Evolutionary conservation across 2,113 vertebrate genomes (phyloP), one percentile per base, ranked within the genome.

Genomic region (Gambusia holbrooki): DNA sequence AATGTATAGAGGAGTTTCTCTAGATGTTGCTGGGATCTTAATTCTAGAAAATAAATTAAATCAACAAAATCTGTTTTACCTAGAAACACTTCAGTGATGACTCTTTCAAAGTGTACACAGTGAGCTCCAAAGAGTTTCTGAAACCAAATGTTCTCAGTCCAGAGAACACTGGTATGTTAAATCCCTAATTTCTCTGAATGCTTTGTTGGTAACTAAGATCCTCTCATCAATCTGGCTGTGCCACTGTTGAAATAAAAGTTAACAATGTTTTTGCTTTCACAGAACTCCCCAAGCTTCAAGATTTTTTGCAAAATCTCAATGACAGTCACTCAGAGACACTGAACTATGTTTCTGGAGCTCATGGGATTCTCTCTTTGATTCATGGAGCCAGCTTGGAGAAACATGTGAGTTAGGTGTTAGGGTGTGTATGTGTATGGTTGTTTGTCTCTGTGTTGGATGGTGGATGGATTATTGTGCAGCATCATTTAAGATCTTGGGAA

Each of bases 311-410:
- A 54, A 5, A 45, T 3, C 76, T 88, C 37, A 86, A 81, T 58
- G 66, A 86, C 60, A 1, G 6, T 32, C 83, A 82, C 73, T 80
- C 81, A 64, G 64, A 81, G 61, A 74, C 77, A 19, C 28, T 70
- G 0, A 86, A 76, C 60, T 88, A 68, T 81, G 84, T 90, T 29
- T 82, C 69, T 58, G 61, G 81, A 79, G 88, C 79, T 62, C 3
- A 13, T 29, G 77, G 79, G 69, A 84, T 90, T 76, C 81, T 90
- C 29, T 86, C 74, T 62, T 65, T 87, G 68, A 89, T 89, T 74
- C 69, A 84, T 62, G 76, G 71, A 2, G 45, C 81, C 45, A 65
- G 25, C 0, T 0, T 10, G 32, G n/a, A 3, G 65, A 30, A n/a
- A 40, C 35, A 22, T 74, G 65, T n/a, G 13, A 76, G 0, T 48